Conservation (phyloP, 2,113 vertebrate species). For the Oryzias woworae region DNA sequence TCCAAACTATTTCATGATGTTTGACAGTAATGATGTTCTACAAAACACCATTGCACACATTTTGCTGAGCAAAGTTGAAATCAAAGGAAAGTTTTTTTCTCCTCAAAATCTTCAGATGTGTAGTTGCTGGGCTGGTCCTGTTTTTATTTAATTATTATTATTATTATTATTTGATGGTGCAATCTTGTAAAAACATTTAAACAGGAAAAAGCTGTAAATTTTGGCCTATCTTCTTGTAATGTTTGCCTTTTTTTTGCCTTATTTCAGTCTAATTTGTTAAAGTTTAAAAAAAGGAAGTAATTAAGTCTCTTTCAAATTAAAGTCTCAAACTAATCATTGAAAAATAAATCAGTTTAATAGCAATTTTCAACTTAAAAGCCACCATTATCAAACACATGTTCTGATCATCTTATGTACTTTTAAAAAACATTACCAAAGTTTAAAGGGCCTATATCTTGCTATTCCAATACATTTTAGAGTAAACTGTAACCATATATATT, state of each 20-base stretch:
- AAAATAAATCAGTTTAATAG: neutral
- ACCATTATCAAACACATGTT: neutral
- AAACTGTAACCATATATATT: too few species aligned
- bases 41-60: too few species aligned
- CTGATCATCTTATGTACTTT: neutral
- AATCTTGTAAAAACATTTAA: neutral
- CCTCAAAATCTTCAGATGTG: too few species aligned
- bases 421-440: neutral
- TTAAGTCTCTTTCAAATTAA: neutral
- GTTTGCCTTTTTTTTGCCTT: conserved; percentile 7
- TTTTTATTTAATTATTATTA: too few species aligned
- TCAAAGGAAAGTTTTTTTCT: too few species aligned
- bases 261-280: neutral
- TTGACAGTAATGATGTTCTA: too few species aligned
- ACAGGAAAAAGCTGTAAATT: too few species aligned
- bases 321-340: neutral
- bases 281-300: conserved; percentile 11
- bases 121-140: too few species aligned
- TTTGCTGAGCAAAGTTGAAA: too few species aligned
- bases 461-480: too few species aligned
- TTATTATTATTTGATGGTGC: too few species aligned
- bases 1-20: too few species aligned
- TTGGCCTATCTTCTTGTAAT: neutral
- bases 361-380: neutral
- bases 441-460: neutral